Conservation (phyloP, 2,113 vertebrate genomes). For the Spheniscus mendiculus region DNA sequence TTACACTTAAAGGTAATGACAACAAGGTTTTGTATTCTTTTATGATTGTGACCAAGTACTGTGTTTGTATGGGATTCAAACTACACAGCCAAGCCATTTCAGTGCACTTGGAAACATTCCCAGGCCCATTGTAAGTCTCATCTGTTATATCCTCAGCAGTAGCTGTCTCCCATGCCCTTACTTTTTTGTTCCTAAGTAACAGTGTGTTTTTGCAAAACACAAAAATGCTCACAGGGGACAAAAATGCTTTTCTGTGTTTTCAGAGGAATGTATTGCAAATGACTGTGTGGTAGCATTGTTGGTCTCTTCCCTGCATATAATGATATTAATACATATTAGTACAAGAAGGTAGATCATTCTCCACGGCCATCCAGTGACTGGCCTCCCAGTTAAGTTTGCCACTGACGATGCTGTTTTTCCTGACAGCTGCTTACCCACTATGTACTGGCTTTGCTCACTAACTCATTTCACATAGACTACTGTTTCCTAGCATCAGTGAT, state of each 20-base stretch:
- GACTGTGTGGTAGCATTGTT: background rate
- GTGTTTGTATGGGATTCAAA: background rate
- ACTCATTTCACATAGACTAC: background rate
- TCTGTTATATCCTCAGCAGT: background rate
- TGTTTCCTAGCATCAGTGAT: background rate
- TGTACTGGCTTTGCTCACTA: background rate
- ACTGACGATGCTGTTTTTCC: background rate
- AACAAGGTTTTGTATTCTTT: background rate
- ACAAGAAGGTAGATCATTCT: background rate
- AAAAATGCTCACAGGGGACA: background rate
- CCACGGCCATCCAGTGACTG: background rate
- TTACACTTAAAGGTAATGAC: slow-evolving; percentile 90
- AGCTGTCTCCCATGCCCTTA: background rate
- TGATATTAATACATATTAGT: background rate
- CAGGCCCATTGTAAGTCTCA: background rate
- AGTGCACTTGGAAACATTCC: background rate
- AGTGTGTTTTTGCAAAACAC: background rate
- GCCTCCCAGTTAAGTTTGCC: background rate
- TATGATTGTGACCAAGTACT: background rate
- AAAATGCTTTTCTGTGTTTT: background rate
- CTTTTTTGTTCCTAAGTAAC: background rate
- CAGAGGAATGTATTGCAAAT: background rate
- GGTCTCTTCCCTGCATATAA: background rate
- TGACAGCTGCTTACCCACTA: background rate
- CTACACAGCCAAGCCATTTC: background rate